Percentiles rank a stretch among this genome's conserved stretches.
phyloP scores from a whole-genome alignment of 2,888 invertebrate genomes.

The Cerceris ruficornis region DNA sequence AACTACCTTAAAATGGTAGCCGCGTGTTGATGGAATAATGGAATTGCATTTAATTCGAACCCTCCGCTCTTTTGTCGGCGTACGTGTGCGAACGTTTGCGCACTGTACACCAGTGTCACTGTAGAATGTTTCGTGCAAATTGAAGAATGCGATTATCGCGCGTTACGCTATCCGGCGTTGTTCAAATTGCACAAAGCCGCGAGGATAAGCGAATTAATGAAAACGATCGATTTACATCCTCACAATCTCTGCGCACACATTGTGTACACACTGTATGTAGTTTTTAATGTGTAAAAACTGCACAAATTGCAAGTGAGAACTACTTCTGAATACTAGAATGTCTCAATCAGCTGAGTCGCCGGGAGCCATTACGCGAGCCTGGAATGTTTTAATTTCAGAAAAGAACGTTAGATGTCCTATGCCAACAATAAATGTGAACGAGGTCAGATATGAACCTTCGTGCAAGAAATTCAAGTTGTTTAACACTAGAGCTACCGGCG shows the following conservation, averaged over 20 bases:
- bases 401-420: no score
- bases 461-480: no score
- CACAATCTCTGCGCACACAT: not conserved
- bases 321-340: no score
- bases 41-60: conserved; percentile 18
- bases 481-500: no score
- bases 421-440: no score
- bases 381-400: no score
- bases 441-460: no score
- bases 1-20: not conserved
- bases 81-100: not conserved
- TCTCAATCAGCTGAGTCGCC: no score
- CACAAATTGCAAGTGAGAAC: no score
- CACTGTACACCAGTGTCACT: not conserved
- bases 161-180: not conserved
- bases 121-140: not conserved
- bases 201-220: not conserved
- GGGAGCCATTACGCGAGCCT: no score
- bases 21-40: not conserved
- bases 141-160: conserved; percentile 5
- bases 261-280: no score
- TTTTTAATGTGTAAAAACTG: no score
- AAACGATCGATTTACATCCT: not conserved
- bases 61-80: not conserved
- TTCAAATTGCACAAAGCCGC: conserved; percentile 3